Evolutionary conservation across 2,113 vertebrate species (phyloP).

Genomic region (Chaenocephalus aceratus): DNA sequence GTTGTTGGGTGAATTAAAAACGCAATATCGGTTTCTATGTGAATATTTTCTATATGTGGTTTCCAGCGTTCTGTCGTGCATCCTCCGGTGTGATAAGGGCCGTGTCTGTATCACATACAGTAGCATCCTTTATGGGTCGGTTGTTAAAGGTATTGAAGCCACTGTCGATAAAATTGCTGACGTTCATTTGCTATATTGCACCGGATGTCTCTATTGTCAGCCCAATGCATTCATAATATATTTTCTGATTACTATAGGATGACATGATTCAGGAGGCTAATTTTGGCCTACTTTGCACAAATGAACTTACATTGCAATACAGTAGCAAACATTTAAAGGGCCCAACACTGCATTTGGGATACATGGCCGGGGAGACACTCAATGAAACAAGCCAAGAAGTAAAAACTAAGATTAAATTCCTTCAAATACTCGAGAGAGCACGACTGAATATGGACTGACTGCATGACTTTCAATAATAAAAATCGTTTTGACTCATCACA

Average conservation of each 20-base stretch:
- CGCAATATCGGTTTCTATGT: not conserved
- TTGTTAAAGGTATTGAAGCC: slow-evolving; percentile 22
- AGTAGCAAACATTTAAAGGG: slow-evolving; percentile 28
- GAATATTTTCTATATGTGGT: not conserved
- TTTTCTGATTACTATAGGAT: not conserved
- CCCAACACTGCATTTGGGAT: not conserved
- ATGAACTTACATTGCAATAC: slow-evolving; percentile 14
- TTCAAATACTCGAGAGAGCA: slow-evolving; percentile 1
- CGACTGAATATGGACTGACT: not conserved
- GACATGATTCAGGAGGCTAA: not conserved
- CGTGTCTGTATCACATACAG: slow-evolving; percentile 14
- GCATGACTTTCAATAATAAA: not conserved
- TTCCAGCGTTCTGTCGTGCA: not conserved
- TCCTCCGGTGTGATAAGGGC: slow-evolving; percentile 23
- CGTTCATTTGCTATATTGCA: slow-evolving; percentile 14
- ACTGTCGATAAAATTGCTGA: not conserved
- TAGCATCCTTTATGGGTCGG: slow-evolving; percentile 28
- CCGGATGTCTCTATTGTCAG: not conserved
- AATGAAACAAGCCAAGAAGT: not conserved
- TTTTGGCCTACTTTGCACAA: slow-evolving; percentile 37
- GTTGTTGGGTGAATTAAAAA: not conserved
- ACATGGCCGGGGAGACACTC: slow-evolving; percentile 5
- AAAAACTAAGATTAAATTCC: slow-evolving; percentile 1
- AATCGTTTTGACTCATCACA: not conserved
- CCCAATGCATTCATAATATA: not conserved